Conservation (phyloP, 2,888 invertebrate genomes). For the Drosophila colorata region DNA sequence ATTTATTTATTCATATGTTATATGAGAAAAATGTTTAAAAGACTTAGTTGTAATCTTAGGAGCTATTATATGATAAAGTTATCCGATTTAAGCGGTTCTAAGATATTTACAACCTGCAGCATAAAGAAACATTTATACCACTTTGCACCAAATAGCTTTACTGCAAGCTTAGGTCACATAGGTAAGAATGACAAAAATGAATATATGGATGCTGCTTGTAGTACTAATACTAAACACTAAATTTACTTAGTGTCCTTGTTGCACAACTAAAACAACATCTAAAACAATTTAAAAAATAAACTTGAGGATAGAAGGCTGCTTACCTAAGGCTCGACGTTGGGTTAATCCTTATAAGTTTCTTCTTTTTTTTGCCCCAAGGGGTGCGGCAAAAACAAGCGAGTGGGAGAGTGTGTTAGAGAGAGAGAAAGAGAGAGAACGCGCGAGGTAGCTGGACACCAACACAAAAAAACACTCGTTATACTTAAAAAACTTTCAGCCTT, state of each 20-base stretch:
- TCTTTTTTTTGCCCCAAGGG: conserved; percentile 52
- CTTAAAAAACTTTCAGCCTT: conserved; percentile 70
- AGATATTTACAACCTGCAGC: neutral
- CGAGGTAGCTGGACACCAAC: conserved; percentile 20
- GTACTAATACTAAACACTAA: neutral
- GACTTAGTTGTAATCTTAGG: too few species aligned
- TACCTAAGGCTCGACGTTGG: conserved; percentile 47
- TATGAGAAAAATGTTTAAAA: too few species aligned
- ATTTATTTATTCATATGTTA: too few species aligned
- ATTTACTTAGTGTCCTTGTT: conserved; percentile 24
- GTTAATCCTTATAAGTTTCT: conserved; percentile 68
- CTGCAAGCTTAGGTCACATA: neutral
- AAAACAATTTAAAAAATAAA: conserved; percentile 46
- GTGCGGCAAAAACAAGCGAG: conserved; percentile 65
- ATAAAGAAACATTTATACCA: neutral
- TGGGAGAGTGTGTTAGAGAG: neutral
- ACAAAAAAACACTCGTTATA: conserved; percentile 53
- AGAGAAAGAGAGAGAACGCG: conserved; percentile 6
- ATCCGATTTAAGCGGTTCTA: neutral
- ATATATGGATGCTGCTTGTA: too few species aligned
- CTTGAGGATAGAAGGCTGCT: conserved; percentile 34
- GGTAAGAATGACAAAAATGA: too few species aligned
- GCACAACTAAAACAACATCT: conserved; percentile 8
- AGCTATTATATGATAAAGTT: too few species aligned
- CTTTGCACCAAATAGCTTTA: neutral